phyloP scores from a whole-genome alignment of 2,888 invertebrate species.

The Uloborus plumipes region DNA sequence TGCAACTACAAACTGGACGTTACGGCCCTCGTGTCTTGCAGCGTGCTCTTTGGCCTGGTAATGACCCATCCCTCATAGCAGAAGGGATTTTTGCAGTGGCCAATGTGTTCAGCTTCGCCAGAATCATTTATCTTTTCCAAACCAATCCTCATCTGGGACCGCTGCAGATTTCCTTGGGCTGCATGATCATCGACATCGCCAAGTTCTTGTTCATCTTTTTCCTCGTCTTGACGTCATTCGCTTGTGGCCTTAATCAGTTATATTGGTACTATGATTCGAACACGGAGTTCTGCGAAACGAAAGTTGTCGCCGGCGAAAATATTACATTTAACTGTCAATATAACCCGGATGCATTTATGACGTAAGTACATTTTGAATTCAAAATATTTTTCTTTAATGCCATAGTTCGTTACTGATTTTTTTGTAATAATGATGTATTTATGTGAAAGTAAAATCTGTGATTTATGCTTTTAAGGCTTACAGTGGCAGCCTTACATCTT shows the following conservation, averaged over 20 bases:
- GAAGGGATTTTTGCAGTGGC: conserved; percentile 75
- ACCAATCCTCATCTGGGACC: conserved; percentile 75
- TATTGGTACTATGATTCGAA: conserved; percentile 74
- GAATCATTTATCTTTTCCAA: conserved; percentile 75
- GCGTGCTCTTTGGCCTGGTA: conserved; percentile 73
- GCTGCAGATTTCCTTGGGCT: conserved; percentile 74
- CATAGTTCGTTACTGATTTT: too few species aligned
- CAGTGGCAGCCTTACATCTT: too few species aligned
- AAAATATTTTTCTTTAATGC: background rate
- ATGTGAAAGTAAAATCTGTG: too few species aligned
- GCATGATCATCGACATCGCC: conserved; percentile 76
- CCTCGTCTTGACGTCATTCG: conserved; percentile 73
- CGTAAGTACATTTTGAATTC: conserved; percentile 67
- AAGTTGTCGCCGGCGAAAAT: conserved; percentile 60
- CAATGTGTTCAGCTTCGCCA: conserved; percentile 75
- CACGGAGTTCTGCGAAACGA: conserved; percentile 71
- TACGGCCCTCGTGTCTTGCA: conserved; percentile 71
- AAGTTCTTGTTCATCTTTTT: conserved; percentile 75
- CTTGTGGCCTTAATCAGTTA: conserved; percentile 81
- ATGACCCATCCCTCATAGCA: conserved; percentile 75
- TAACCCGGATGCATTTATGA: conserved; percentile 71
- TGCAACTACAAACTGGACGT: conserved; percentile 68
- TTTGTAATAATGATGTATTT: too few species aligned
- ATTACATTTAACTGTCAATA: conserved; percentile 68
- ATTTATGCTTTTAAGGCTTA: too few species aligned